phyloP scores from a whole-genome alignment of 2,113 vertebrate genomes.

The Ceratotherium simum region DNA sequence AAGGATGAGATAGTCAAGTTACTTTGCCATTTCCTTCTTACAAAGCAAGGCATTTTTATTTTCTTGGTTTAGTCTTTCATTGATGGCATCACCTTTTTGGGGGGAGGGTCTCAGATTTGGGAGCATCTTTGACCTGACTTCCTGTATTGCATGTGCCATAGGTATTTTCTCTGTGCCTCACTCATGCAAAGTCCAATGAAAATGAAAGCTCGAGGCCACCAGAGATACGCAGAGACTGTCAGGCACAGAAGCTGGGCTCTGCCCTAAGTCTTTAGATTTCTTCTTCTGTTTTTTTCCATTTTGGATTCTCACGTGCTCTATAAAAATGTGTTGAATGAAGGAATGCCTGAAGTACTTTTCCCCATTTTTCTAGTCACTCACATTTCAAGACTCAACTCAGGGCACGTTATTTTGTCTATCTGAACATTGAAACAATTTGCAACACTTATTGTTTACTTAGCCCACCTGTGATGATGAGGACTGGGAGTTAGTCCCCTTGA shows the following conservation, averaged over 20 bases:
- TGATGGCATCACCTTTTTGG: neutral
- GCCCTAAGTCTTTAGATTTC: neutral
- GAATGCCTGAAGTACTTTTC: neutral
- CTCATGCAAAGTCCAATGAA: neutral
- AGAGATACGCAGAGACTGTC: neutral
- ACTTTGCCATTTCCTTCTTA: neutral
- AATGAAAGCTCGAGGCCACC: neutral
- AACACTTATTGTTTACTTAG: neutral
- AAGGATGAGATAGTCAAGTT: neutral
- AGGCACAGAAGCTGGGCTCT: neutral
- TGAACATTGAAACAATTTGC: neutral
- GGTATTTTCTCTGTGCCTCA: neutral
- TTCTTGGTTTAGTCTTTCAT: neutral
- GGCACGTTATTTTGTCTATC: neutral
- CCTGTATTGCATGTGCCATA: neutral
- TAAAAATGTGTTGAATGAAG: neutral
- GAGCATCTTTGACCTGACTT: neutral
- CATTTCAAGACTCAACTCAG: neutral
- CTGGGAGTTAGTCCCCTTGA: neutral
- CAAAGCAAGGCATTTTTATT: neutral
- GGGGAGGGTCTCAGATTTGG: neutral
- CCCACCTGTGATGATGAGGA: neutral
- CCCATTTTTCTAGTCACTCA: neutral
- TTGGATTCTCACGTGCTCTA: neutral
- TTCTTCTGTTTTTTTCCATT: neutral